Conservation (phyloP, 2,797 vertebrate species). For the Parotocinclus haroldoi region DNA sequence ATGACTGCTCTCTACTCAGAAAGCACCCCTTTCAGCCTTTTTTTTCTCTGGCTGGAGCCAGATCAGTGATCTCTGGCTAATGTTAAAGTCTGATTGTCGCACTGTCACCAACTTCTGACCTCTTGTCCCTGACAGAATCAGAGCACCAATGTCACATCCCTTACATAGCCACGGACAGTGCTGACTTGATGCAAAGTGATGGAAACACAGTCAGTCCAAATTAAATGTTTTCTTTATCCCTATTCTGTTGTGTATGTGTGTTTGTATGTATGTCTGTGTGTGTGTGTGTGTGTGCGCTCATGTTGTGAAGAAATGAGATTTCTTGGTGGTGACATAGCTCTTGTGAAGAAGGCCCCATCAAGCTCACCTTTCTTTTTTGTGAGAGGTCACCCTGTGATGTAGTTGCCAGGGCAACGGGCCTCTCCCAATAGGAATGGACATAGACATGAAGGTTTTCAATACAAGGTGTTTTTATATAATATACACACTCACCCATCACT, state of each 20-base stretch:
- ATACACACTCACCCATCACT: slow-evolving; percentile 51
- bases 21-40: slow-evolving; percentile 45
- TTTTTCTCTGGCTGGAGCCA: slow-evolving; percentile 57
- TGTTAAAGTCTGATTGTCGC: slow-evolving; percentile 64
- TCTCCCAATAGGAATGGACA: slow-evolving; percentile 79
- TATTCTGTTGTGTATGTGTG: slow-evolving; percentile 18
- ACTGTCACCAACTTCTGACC: slow-evolving; percentile 63
- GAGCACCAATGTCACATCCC: slow-evolving; percentile 64
- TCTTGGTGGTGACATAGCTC: slow-evolving; percentile 75
- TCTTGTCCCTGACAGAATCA: slow-evolving; percentile 61
- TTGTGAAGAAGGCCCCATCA: slow-evolving; percentile 70
- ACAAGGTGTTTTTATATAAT: slow-evolving; percentile 78
- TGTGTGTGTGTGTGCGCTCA: slow-evolving; percentile 49
- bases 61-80: slow-evolving; percentile 61
- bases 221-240: slow-evolving; percentile 64
- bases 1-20: slow-evolving; percentile 35
- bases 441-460: slow-evolving; percentile 79
- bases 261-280: slow-evolving; percentile 24
- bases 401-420: slow-evolving; percentile 79
- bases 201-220: slow-evolving; percentile 69
- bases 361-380: slow-evolving; percentile 77
- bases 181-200: slow-evolving; percentile 76
- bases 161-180: slow-evolving; percentile 61
- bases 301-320: slow-evolving; percentile 77
- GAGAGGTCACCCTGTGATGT: slow-evolving; percentile 78